phyloP scores from a whole-genome alignment of 2,797 vertebrate species.

The Pangasius larnaudii region DNA sequence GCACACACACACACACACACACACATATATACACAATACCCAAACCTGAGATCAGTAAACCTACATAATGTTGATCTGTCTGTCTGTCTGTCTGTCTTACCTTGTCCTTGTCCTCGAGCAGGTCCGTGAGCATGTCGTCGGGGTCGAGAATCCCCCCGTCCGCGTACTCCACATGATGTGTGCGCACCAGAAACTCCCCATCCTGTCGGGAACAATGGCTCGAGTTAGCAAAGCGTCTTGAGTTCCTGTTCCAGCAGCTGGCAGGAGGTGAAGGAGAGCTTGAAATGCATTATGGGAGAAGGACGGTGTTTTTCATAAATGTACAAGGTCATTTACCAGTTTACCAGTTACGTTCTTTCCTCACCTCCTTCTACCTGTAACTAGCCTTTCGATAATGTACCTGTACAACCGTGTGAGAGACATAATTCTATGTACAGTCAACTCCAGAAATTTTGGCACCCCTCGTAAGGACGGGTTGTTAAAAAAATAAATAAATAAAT shows the following conservation, averaged over 20 bases:
- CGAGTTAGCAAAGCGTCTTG: constrained; percentile 41
- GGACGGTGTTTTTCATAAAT: neutral
- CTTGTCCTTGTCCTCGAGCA: constrained; percentile 95
- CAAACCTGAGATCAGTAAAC: neutral
- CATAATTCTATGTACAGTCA: neutral
- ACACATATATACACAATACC: neutral
- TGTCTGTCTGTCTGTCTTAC: constrained; percentile 69
- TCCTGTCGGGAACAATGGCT: constrained; percentile 70
- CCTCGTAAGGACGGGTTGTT: neutral
- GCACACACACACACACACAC: neutral
- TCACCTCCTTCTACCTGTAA: neutral
- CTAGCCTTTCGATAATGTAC: neutral
- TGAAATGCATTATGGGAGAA: neutral
- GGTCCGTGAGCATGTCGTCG: constrained; percentile 89
- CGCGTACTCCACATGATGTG: constrained; percentile 88
- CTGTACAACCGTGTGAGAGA: neutral
- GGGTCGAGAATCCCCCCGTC: constrained; percentile 94
- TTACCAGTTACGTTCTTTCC: neutral
- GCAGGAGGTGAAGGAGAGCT: constrained; percentile 16
- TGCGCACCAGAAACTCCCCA: constrained; percentile 79
- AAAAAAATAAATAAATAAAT: neutral
- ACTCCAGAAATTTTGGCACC: neutral
- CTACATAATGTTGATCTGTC: neutral
- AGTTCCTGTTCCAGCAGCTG: constrained; percentile 46
- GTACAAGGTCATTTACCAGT: neutral